Base-by-base conservation (phyloP, 2,888 invertebrate genomes). In the Dusona sp. region DNA sequence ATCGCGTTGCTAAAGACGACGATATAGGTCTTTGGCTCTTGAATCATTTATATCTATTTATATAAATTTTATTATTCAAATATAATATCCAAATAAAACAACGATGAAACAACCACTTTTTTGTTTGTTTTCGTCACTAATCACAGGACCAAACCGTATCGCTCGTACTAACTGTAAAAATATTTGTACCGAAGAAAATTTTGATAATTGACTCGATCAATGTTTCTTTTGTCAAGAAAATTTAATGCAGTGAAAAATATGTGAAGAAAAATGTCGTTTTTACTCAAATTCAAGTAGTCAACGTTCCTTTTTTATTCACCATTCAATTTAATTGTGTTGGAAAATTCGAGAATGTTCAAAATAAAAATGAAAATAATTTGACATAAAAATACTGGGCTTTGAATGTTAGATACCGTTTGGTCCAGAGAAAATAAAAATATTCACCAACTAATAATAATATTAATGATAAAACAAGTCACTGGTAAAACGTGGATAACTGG, bases 1-100 rank as follows among this genome's bases (percentile, higher is more conserved):
- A 22, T 67, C 75, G 57, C n/a, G 42, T 57, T 33, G 51, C 64
- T 68, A 29, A 45, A 48, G 42, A 83, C 82, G 79, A 81, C 68
- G 64, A 86, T 57, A 75, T 57, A 74, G 81, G 84, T 86, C 86
- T 86, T 86, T 86, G 86, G 86, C 81, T 84, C 81, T 81, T 79
- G 73, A 70, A 79, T 84, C 61, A 81, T 73, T 42, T 51, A 61
- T 75, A 64, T 33, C 22, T 68, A 79, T 36, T 70, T 79, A 67
- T 36, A 36, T 77, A 74, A 25, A 25, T 74, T 22, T 77, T 75
- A 64, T 67, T 75, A 45, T 45, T 11, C 11, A 67, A 54, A 67
- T 65, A 45, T 74, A 79, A 68, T 57, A 79, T 64, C 51, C 48
- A 74, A 78, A 79, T 61, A 45, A 77, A 77, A 81, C 80, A 84